Evolutionary conservation across 2,113 vertebrate genomes (phyloP).

Genomic region (Macroglossus sobrinus): DNA sequence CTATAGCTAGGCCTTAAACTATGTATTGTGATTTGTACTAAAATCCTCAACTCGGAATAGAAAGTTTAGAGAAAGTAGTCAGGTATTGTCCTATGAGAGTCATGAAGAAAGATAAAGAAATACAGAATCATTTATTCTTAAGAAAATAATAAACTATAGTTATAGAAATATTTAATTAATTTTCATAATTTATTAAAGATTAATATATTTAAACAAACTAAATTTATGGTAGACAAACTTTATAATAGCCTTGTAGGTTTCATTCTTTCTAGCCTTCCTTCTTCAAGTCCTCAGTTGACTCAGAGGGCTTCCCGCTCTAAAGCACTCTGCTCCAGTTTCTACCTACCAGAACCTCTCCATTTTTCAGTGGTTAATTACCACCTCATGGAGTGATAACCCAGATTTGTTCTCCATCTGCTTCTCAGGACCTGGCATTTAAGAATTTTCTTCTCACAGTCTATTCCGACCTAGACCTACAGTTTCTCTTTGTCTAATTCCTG

Average conservation of each 20-base stretch:
- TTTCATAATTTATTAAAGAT: not conserved
- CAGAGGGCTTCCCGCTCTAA: not conserved
- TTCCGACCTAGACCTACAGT: not conserved
- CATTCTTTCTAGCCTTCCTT: not conserved
- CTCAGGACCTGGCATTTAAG: not conserved
- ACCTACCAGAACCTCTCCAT: not conserved
- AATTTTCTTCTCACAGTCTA: not conserved
- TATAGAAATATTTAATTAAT: not conserved
- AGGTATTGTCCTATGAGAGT: not conserved
- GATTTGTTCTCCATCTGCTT: not conserved
- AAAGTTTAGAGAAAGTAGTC: not conserved
- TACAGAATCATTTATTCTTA: not conserved
- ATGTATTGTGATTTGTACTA: not conserved
- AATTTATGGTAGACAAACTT: not conserved
- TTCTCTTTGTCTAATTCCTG: not conserved
- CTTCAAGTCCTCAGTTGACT: not conserved
- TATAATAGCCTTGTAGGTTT: not conserved
- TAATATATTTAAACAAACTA: not conserved
- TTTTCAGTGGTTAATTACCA: not conserved
- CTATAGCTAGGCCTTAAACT: not conserved
- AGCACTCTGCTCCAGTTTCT: not conserved
- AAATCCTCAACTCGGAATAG: not conserved
- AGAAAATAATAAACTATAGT: conserved; percentile 14
- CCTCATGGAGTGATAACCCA: not conserved
- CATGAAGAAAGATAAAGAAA: not conserved